These are phyloP conservation scores for Pseudobourletiella spinata DNA, from an alignment of 1,140 invertebrate species.

Conservation along the genomic window DNA sequence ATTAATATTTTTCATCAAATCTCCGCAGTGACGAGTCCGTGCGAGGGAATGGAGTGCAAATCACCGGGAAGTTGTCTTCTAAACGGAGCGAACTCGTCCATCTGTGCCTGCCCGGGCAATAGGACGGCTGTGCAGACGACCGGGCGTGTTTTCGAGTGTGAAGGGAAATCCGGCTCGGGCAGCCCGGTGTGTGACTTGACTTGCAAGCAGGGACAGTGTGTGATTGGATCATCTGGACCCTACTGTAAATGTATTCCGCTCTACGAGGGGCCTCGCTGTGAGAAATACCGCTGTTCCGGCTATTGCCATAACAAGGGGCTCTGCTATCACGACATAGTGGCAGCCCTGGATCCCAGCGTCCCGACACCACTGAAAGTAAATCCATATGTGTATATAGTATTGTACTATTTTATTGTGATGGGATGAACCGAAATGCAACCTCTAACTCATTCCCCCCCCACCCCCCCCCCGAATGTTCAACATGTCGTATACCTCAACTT, in stretches of 20 bases:
- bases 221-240: conserved; percentile 42
- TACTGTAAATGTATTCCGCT: conserved; percentile 51
- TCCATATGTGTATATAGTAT: background rate
- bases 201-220: conserved; percentile 50
- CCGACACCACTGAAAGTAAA: background rate
- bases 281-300: conserved; percentile 54
- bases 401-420: background rate
- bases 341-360: background rate
- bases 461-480: too few relatives aligned
- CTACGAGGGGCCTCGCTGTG: conserved; percentile 53
- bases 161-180: conserved; percentile 22
- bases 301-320: conserved; percentile 55
- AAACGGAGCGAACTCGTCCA: conserved; percentile 35
- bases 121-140: conserved; percentile 34
- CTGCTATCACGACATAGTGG: conserved; percentile 45
- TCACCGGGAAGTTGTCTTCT: conserved; percentile 39
- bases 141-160: conserved; percentile 19
- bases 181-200: conserved; percentile 40
- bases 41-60: conserved; percentile 44
- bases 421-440: too few relatives aligned
- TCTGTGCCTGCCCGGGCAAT: conserved; percentile 60
- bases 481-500: too few relatives aligned
- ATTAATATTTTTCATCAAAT: too few relatives aligned
- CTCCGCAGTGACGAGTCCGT: conserved; percentile 41
- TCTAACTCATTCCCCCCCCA: too few relatives aligned